Base-by-base conservation (phyloP, 2,113 vertebrate genomes). In the Chamaetylas fuelleborni region DNA sequence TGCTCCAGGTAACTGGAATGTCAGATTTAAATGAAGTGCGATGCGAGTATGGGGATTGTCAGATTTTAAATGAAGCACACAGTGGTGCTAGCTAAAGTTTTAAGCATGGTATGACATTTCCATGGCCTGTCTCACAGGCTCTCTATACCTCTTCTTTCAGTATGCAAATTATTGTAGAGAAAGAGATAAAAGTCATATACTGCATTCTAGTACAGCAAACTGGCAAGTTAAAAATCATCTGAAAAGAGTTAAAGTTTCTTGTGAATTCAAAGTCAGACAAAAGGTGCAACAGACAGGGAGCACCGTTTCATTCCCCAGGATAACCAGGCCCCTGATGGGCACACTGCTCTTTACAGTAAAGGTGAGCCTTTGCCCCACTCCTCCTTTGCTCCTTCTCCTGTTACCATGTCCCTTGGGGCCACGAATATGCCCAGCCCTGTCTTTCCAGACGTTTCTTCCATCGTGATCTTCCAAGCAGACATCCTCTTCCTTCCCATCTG, bases 11-110 rank as follows among this genome's bases (percentile, higher is more conserved):
- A 93, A 97, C 91, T 85, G 79, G 87, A 92, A 95, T 90, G 90
- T 96, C 93, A 95, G 81, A 90, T 93, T 93, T 95, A 97, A 96
- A 97, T 86, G 79, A 88, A 90, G 65, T 96, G 92, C 33, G 47
- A 92, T 94, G 73, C 7, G 22, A 93, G 77, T 86, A 85, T 85
- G 56, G 84, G 83, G 82, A 96, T 96, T 97, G 91, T 92, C 94
- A 93, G 87, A 67, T 92, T 95, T 93, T 93, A 93, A 96, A 81
- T 1, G 43, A 89, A 92, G 88, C 50, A 86, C 19, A 11, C 40
- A 47, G 64, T 60, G 58, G 69, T 90, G 92, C 73, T 95, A 91
- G 90, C 94, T 76, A 88, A 95, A 92, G 71, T 95, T 95, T 82
- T 81, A 92, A 95, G 69, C 69, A 72, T 87, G 38, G 19, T 60